Base-by-base conservation (phyloP, 2,888 invertebrate genomes). In the Philereme vetulata region DNA sequence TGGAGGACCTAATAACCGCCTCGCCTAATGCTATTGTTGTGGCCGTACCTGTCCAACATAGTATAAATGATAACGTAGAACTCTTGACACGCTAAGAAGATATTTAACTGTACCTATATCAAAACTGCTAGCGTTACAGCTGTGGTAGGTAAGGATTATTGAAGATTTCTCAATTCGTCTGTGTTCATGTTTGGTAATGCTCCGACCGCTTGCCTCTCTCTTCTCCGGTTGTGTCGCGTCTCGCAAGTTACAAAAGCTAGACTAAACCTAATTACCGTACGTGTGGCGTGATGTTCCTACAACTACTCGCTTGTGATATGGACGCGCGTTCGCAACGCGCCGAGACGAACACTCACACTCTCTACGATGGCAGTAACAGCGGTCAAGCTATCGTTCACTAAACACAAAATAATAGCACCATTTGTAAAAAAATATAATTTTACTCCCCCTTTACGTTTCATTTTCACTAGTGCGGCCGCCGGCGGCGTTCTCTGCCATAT, bases 341-440 rank as follows among this genome's bases (percentile, higher is more conserved):
- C 72, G 70, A 71, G 69, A 70, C 70, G 57, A 65, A 59, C 64
- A 68, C 47, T 57, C 43, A 66, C 70, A 65, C 68, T 67, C 72
- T 72, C 77, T 81, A 81, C 79, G 77, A 77, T 83, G 85, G 84
- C 86, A 84, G 85, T 84, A 80, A 80, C 80, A 82, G 84, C 84
- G 82, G 79, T 77, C 82, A 83, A 87, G 85, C 86, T 83, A 86
- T 83, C 82, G 76, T 88, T 81, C 84, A 85, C 88, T 86, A 88
- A 84, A 88, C 88, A 86, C 82, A 88, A 88, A 88, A 86, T 82
- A 85, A 82, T 90, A 92, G 91, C 91, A 92, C 91, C 91, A 90
- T 90, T 90, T 85, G 88, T 90, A 89, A 90, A 88, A 90, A 90
- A 90, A 90, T 88, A 88, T 82, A 81, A 81, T 82, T 75, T 76